Evolutionary conservation across 2,797 vertebrate genomes (phyloP), one percentile per base, ranked within the genome.

Genomic region (Mareca penelope): DNA sequence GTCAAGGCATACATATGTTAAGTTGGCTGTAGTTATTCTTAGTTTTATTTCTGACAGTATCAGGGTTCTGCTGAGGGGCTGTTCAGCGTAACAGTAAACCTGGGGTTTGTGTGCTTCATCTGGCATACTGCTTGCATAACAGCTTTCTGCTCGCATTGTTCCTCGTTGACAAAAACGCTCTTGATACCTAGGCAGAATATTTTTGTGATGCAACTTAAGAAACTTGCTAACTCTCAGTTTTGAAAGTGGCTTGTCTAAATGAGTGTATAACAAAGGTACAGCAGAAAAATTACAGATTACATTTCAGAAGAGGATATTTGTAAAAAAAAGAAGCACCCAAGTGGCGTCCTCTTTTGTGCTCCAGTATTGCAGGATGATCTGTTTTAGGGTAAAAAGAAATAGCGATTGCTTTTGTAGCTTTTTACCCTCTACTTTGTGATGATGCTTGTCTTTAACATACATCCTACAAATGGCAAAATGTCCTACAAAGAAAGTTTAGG

Each of bases 401-500:
- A 50, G 24, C 2, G 26, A 15, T 84, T 39, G 3, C 23, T 52
- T 63, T 57, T 67, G 10, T 13, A 64, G 7, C 12, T 80, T 55
- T 22, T 57, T 70, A 14, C 19, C 78, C 80, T 52, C 15, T 76
- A 28, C 9, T 19, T 69, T 46, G 6, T 46, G 44, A 57, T 42
- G 5, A 5, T 60, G 50, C 5, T 80, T 18, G 29, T 77, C 35
- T 82, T 79, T 77, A 24, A 19, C 8, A 19, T 56, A 31, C 21
- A 13, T 4, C 63, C 12, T 76, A 12, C 1, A 8, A 84, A 83
- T 59, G 8, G 14, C 9, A 44, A 53, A 84, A 50, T 0, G 0
- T 57, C 65, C 40, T 57, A 13, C 5, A 31, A 39, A 67, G 22
- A 26, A 52, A 31, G 9, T 0, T 0, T 6, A 19, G 46, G 50